Evolutionary conservation across 2,888 invertebrate species (phyloP).

Genomic region (Drosophila nigricruria): DNA sequence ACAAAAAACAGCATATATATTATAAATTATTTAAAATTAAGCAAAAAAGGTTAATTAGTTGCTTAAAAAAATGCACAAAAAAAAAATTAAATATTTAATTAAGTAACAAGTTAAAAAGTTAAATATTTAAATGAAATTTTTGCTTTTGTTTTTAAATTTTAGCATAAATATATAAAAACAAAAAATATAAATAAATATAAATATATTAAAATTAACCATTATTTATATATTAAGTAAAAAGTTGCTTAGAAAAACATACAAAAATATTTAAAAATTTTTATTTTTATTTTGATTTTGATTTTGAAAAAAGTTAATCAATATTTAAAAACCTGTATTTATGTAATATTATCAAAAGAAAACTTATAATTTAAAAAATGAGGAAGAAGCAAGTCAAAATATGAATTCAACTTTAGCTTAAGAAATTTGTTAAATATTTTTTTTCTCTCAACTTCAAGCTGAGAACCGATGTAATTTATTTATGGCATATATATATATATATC

Average conservation of each 20-base stretch:
- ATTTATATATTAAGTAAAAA: conserved; percentile 7
- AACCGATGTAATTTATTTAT: conserved; percentile 14
- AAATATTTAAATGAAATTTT: conserved; percentile 60
- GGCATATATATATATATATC: not conserved
- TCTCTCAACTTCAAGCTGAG: conserved; percentile 17
- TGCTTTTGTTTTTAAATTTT: conserved; percentile 40
- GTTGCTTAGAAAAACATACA: not conserved
- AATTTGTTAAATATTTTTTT: conserved; percentile 16
- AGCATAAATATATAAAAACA: conserved; percentile 24
- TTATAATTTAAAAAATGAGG: not conserved
- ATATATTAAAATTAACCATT: not conserved
- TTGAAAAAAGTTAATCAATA: not conserved
- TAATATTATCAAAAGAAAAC: not conserved
- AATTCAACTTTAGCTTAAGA: conserved; percentile 1
- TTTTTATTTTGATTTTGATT: not conserved
- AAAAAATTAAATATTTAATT: not conserved
- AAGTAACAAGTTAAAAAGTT: conserved; percentile 10
- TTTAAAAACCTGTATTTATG: conserved; percentile 1
- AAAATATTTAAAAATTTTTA: not conserved
- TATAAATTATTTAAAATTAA: conserved; percentile 72
- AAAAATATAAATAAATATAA: not conserved
- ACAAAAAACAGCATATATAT: conserved; percentile 27
- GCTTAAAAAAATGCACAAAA: conserved; percentile 40
- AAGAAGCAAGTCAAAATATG: conserved; percentile 5
- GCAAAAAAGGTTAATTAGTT: conserved; percentile 65